Base-by-base conservation (phyloP, 2,113 vertebrate species). In the Turnix velox region DNA sequence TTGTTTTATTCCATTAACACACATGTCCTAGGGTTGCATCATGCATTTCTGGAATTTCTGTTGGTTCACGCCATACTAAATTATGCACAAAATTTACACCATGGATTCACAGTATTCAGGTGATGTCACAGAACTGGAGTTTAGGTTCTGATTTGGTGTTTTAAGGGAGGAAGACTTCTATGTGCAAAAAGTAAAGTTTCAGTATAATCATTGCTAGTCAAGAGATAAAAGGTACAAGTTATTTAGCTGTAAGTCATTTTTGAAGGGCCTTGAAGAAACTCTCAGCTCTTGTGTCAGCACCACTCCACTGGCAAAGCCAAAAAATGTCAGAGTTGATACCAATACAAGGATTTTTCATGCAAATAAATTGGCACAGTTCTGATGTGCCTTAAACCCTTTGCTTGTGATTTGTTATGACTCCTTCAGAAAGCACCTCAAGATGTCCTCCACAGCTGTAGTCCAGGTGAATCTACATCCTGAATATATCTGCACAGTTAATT, bases 341-440 rank as follows among this genome's bases (percentile, higher is more conserved):
- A 88, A 84, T 84, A 77, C n/a, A 84, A 94, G 69, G 93, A 55
- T 43, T 77, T 89, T 80, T 51, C 68, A 20, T 68, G 18, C 25
- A 39, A 92, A 52, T 66, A 37, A 93, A 76, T 92, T 39, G 73
- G 12, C 54, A 84, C 25, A 22, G 9, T 58, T 94, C 48, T 95
- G 62, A 80, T 82, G 87, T 73, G 57, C 33, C 52, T 72, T 92
- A 68, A 90, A 76, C 15, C 17, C 19, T 94, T 88, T 89, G 52
- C 51, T 63, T 87, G 73, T 85, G 52, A 43, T 75, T 22, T 91
- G 59, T 51, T 72, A 30, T 80, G 71, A 84, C 89, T 97, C 93
- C 95, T 87, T 96, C 77, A 82, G 51, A 96, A 95, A 96, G 91
- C 95, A 97, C 95, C 95, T 97, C 95, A 95, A 96, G 94, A 97